A percentile compares a stretch with the other conserved stretches of the same genome.
phyloP scores from a whole-genome alignment of 2,888 invertebrate genomes.

The Eucera pruinosa region DNA sequence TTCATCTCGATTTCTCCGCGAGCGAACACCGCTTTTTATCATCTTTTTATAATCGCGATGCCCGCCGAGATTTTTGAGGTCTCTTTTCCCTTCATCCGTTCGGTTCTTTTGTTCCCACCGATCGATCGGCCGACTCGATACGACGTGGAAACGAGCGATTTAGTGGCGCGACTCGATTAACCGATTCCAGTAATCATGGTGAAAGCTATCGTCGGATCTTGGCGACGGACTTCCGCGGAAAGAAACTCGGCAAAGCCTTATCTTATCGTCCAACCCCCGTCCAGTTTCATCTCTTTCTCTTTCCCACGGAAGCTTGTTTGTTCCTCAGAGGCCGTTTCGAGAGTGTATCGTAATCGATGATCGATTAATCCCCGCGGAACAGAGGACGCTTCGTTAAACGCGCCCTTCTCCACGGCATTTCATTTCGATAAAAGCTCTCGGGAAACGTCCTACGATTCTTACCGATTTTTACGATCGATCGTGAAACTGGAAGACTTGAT shows the following conservation, averaged over 20 bases:
- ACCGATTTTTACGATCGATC: slow-evolving; percentile 27
- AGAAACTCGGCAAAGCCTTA: slow-evolving; percentile 45
- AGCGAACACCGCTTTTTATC: slow-evolving; percentile 16
- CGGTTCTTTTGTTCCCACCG: neutral
- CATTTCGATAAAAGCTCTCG: slow-evolving; percentile 49
- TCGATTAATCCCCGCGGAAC: slow-evolving; percentile 57
- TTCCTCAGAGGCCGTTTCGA: slow-evolving; percentile 41
- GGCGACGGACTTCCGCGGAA: slow-evolving; percentile 36
- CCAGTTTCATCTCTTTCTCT: slow-evolving; percentile 8
- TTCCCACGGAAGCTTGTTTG: slow-evolving; percentile 47
- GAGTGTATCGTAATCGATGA: slow-evolving; percentile 52
- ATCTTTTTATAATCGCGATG: neutral
- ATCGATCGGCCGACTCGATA: slow-evolving; percentile 48
- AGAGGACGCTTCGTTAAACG: slow-evolving; percentile 32
- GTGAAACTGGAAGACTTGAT: neutral
- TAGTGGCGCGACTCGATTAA: slow-evolving; percentile 57
- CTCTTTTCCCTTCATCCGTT: neutral
- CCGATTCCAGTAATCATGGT: slow-evolving; percentile 60
- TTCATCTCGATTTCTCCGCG: neutral
- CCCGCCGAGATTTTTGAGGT: slow-evolving; percentile 2
- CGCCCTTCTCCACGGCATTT: slow-evolving; percentile 27
- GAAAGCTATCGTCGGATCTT: slow-evolving; percentile 60
- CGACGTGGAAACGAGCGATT: slow-evolving; percentile 55
- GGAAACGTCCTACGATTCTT: slow-evolving; percentile 1
- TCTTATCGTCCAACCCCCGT: slow-evolving; percentile 48